phyloP scores from a whole-genome alignment of 2,113 vertebrate species.

The Pachypanchax playfairii region DNA sequence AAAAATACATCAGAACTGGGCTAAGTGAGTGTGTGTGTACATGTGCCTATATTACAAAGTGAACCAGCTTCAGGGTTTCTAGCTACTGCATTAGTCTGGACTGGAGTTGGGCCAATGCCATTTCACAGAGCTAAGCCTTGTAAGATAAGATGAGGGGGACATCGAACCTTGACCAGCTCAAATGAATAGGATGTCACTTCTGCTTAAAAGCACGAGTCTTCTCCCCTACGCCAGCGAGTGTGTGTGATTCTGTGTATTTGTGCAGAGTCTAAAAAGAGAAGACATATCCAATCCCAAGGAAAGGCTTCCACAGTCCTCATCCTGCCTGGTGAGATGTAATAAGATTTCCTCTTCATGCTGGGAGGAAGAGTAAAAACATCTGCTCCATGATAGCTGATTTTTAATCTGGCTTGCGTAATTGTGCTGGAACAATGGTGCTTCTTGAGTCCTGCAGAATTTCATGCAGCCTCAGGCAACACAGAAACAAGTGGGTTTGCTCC shows the following conservation, averaged over 20 bases:
- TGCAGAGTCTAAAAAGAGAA: conserved; percentile 66
- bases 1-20: conserved; percentile 24
- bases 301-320: conserved; percentile 49
- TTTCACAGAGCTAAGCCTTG: conserved; percentile 73
- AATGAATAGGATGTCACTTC: conserved; percentile 79
- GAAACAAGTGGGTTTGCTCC: conserved; percentile 45
- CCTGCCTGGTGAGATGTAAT: conserved; percentile 54
- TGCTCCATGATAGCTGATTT: conserved; percentile 65
- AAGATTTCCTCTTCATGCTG: conserved; percentile 32
- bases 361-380: conserved; percentile 49
- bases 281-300: conserved; percentile 71
- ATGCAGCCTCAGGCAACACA: conserved; percentile 26
- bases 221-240: conserved; percentile 45
- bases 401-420: conserved; percentile 70
- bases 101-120: conserved; percentile 73
- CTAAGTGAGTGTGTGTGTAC: conserved; percentile 10
- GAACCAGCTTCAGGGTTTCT: conserved; percentile 26
- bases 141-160: conserved; percentile 74
- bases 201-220: conserved; percentile 66
- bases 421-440: conserved; percentile 49
- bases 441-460: conserved; percentile 41
- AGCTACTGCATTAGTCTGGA: conserved; percentile 56
- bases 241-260: conserved; percentile 31
- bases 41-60: conserved; percentile 13
- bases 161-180: conserved; percentile 75